Percentiles rank a stretch among this genome's conserved stretches.
These are phyloP conservation scores for Serilophus lunatus DNA, from an alignment of 2,113 vertebrate species.

Conservation along the genomic window DNA sequence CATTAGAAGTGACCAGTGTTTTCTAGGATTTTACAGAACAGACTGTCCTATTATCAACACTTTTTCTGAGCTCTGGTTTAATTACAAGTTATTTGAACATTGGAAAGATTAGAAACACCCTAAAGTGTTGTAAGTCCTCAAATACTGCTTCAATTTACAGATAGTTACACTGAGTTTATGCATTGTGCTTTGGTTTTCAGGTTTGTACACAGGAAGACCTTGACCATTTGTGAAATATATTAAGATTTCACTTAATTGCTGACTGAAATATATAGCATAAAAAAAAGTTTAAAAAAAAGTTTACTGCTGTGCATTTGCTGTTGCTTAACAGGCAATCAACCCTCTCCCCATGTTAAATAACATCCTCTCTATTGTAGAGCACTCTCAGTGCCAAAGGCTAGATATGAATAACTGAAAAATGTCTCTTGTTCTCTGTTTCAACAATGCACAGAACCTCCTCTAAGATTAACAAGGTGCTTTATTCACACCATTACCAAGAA, in stretches of 20 bases:
- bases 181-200: background rate
- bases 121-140: background rate
- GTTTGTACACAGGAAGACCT: background rate
- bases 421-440: background rate
- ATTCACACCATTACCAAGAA: background rate
- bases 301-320: background rate
- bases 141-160: background rate
- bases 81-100: background rate
- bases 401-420: background rate
- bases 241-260: background rate
- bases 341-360: background rate
- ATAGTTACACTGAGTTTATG: background rate
- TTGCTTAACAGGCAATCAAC: background rate
- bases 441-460: background rate
- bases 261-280: background rate
- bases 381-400: background rate
- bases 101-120: background rate
- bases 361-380: background rate
- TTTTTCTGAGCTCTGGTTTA: background rate
- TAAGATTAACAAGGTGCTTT: rapidly evolving
- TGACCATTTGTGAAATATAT: background rate
- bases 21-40: background rate
- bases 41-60: background rate
- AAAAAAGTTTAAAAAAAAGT: background rate
- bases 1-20: background rate